Conservation (phyloP, 1,140 invertebrate genomes). For the Neoseiulus cucumeris region DNA sequence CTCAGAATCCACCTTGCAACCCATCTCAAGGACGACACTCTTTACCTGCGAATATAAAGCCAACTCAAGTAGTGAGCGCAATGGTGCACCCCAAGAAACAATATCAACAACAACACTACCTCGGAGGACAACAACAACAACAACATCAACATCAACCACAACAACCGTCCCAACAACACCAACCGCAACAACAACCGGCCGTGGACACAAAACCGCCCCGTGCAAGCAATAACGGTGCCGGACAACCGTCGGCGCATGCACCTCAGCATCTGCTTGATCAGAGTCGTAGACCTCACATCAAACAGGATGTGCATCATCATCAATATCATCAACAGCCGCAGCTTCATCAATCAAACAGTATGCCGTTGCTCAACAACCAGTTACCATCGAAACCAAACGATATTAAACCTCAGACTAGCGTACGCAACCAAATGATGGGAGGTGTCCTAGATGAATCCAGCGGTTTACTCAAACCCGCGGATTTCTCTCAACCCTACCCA, state of each 20-base stretch:
- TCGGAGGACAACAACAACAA: constrained; percentile 9
- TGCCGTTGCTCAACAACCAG: not conserved
- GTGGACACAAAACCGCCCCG: no score
- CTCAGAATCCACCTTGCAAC: not conserved
- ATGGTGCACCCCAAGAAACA: constrained; percentile 10
- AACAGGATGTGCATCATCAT: constrained; percentile 1
- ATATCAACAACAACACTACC: constrained; percentile 7
- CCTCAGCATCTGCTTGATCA: not conserved
- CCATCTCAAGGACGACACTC: not conserved
- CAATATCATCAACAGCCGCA: constrained; percentile 8
- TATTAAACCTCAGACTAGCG: not conserved
- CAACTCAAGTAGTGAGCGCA: not conserved
- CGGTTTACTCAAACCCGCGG: not conserved
- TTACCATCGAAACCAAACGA: constrained; percentile 9
- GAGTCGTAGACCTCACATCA: not conserved
- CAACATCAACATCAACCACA: constrained; percentile 14
- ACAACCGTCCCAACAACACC: not conserved
- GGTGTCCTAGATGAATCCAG: not conserved
- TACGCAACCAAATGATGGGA: constrained; percentile 12
- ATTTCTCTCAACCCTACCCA: not conserved
- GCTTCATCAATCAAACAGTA: not conserved
- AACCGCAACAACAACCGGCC: not conserved
- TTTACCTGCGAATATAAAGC: not conserved
- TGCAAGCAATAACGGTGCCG: not conserved
- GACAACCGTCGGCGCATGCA: not conserved